Conservation (phyloP, 2,113 vertebrate genomes). For the Lutjanus erythropterus region DNA sequence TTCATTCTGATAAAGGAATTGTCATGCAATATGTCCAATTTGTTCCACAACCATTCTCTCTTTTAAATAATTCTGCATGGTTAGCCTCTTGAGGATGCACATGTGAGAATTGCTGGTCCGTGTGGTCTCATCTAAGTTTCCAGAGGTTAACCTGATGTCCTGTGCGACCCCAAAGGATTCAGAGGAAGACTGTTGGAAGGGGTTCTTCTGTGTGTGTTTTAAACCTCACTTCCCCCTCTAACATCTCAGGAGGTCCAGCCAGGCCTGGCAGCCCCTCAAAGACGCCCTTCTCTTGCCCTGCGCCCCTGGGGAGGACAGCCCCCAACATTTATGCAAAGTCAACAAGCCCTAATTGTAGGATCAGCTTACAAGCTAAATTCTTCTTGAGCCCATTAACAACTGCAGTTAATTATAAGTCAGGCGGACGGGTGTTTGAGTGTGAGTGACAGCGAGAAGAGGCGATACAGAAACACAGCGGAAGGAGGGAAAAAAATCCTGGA, state of each 20-base stretch:
- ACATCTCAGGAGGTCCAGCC: constrained; percentile 68
- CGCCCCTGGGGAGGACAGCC: constrained; percentile 72
- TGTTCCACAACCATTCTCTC: constrained; percentile 18
- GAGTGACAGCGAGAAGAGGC: constrained; percentile 60
- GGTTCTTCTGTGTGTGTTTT: constrained; percentile 63
- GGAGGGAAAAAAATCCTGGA: constrained; percentile 13
- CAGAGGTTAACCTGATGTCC: constrained; percentile 68
- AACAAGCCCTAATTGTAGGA: constrained; percentile 87
- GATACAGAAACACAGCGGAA: constrained; percentile 30
- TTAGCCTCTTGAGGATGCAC: constrained; percentile 32
- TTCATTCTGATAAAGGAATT: background rate
- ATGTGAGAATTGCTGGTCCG: constrained; percentile 23
- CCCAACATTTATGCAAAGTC: constrained; percentile 86
- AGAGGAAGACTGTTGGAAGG: constrained; percentile 37
- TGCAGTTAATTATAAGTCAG: constrained; percentile 81
- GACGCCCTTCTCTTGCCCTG: constrained; percentile 74
- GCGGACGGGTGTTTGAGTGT: constrained; percentile 46
- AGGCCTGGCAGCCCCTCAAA: constrained; percentile 80
- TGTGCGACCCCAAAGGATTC: constrained; percentile 55
- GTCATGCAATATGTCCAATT: background rate
- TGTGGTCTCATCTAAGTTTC: constrained; percentile 61
- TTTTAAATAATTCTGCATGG: constrained; percentile 38
- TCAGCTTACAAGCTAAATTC: constrained; percentile 84
- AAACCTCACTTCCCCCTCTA: constrained; percentile 53
- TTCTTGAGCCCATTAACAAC: constrained; percentile 84